Base-by-base conservation (phyloP, 2,888 invertebrate species). In the Polydrusus tereticollis region DNA sequence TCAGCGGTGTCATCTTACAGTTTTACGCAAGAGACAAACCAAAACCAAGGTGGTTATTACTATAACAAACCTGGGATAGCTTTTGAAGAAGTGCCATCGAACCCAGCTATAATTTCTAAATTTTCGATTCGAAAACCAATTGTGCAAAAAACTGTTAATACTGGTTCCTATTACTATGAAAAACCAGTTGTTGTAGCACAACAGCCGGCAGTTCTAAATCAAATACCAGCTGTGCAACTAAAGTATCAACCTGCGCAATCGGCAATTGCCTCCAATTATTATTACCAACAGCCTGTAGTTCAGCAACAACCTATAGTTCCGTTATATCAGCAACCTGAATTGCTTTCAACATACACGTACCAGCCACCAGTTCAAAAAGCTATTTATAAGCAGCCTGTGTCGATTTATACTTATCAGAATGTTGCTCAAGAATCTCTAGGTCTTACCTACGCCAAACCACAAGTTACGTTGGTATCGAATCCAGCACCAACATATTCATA, bases 361-460 rank as follows among this genome's bases (percentile, higher is more conserved):
- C 78, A 80, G 0, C 80, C 82, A 74, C 81, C 82, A 33, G 33
- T 76, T 52, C 68, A 75, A 57, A 47, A 72, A 60, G 66, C 69
- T 45, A 63, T 76, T 50, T 60, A 65, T 67, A 36, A 59, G 38
- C 70, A 76, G 70, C 82, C 86, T 23, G 85, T 86, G 1, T 83
- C 86, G 14, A 73, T 84, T 14, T 86, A 87, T 70, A 82, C 86
- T 65, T 87, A 87, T 65, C 85, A 86, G 75, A 77, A 85, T 41
- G 82, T 86, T 70, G 73, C 81, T 16, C 84, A 83, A 81, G 60
- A 82, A 23, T 52, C 76, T 63, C 58, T 85, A 38, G 71, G 70
- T 1, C 12, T 65, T 29, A 20, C 36, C 47, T 14, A 47, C 29
- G 16, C 45, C 2, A 45, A 70, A 50, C 43, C 41, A 2, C 26